Evolutionary conservation across 2,888 invertebrate species (phyloP), one percentile per base, ranked within the genome.

Genomic region (Hyles lineata): DNA sequence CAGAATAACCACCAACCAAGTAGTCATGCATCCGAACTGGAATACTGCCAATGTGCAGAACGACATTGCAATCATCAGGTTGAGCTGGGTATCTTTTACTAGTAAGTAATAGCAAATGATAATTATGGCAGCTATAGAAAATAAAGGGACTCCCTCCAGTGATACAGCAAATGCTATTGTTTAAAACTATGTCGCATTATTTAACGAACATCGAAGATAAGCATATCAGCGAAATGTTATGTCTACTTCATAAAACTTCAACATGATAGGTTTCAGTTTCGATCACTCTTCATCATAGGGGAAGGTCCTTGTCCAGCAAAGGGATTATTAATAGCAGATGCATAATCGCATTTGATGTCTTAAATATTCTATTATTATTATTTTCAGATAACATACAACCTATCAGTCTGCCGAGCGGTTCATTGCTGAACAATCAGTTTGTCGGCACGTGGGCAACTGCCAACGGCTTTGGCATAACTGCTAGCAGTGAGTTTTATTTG

Each of bases 41-140:
- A 50, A 81, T 78, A 25, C 78, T 23, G 80, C 81, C 0, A 69
- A 0, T 77, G 3, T n/a, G 23, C 9, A 32, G 5, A 61, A 84
- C 25, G 86, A 87, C 61, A 74, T 87, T 23, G 87, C 85, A 0
- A 74, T 87, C 21, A 73, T 86, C 9, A 73, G 25, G 15, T 78
- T 85, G 19, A 72, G 79, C 8, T 73, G 74, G 32, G 78, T 85
- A 1, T 21, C 63, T 1, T 78, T 70, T 52, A 75, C 75, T 3
- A 71, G 84, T 85, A 67, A 80, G 81, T 15, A 19, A 32, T 32
- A 17, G 17, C 17, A 2, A 8, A 19, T 35, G 8, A 60, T 6
- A 11, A 29, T 29, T 23, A 60, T 11, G 3, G 5, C 19, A 11
- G 21, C 32, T 2, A 32, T 32, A 32, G 32, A 6, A 29, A 29